Evolutionary conservation across 1,140 invertebrate genomes (phyloP), one percentile per base, ranked within the genome.

Genomic region (Trichomalopsis sarcophagae): DNA sequence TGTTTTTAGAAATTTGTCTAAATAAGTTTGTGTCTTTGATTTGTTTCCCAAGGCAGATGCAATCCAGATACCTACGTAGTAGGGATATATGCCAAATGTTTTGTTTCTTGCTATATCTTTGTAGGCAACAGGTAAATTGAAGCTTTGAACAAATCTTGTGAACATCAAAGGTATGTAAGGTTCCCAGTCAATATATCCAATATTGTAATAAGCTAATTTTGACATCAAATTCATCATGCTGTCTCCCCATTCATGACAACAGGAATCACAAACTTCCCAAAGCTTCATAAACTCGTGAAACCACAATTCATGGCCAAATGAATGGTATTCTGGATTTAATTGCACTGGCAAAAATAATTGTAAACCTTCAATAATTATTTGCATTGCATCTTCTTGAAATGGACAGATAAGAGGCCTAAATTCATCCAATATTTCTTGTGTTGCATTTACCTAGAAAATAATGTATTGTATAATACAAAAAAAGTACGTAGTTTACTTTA

Each of bases 181-280:
- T 84, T 96, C 95, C 97, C 98, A 99, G 89, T 99, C 96, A 81
- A 99, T 96, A 68, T 96, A 96, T 1, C 98, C 98, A 84, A 97
- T 96, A 91, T 96, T 97, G 85, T 95, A 93, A 83, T 93, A 93
- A 1, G 97, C 96, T 9, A 98, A 91, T 84, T 95, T 94, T 2
- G 96, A 94, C 90, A 98, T 96, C 55, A 98, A 91, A 83, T 93
- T 94, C 90, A 97, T 95, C 87, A 98, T 93, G 84, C 95, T 94
- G 88, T 93, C 92, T 92, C 97, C 96, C 95, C 96, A 97, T 23
- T 91, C 90, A 3, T 94, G 94, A 13, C 94, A 93, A 91, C 97
- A 97, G 2, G 76, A 73, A 87, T 96, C 95, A 91, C 95, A 97
- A 10, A 94, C 94, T 85, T 96, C 94, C 96, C 96, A 98, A 11